These are phyloP conservation scores for Oryctes rhinoceros DNA, from an alignment of 1,140 invertebrate genomes.

Conservation along the genomic window DNA sequence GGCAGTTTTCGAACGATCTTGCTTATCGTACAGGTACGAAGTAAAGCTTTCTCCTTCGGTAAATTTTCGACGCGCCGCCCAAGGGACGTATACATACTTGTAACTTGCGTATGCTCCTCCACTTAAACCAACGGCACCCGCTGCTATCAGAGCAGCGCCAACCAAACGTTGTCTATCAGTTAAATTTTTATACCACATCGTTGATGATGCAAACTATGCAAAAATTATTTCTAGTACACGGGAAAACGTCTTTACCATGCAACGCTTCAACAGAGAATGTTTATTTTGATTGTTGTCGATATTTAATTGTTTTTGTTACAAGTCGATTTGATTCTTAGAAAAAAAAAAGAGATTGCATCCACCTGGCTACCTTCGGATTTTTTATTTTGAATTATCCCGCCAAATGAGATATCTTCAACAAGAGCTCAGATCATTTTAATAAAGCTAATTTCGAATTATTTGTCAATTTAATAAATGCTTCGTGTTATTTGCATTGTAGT, in stretches of 20 bases:
- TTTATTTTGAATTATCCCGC: too few relatives aligned
- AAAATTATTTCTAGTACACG: background rate
- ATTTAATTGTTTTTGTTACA: background rate
- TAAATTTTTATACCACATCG: constrained; percentile 30
- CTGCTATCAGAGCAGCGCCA: background rate
- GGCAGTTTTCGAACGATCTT: background rate
- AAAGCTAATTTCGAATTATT: too few relatives aligned
- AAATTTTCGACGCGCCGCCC: constrained; percentile 21
- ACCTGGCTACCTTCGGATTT: background rate
- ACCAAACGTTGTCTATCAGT: constrained; percentile 23
- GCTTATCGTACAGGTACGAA: constrained; percentile 12
- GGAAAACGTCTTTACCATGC: background rate
- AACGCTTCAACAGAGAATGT: background rate
- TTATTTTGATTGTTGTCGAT: background rate
- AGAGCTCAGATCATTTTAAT: background rate
- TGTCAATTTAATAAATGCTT: too few relatives aligned
- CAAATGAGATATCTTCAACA: background rate
- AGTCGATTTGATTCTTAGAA: background rate
- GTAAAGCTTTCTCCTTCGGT: background rate
- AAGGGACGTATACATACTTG: constrained; percentile 23
- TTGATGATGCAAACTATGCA: background rate
- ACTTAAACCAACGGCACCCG: background rate
- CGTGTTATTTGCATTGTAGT: too few relatives aligned
- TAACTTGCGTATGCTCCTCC: background rate
- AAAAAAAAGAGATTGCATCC: background rate